Base-by-base conservation (phyloP, 2,888 invertebrate species). In the Germaria angustata region DNA sequence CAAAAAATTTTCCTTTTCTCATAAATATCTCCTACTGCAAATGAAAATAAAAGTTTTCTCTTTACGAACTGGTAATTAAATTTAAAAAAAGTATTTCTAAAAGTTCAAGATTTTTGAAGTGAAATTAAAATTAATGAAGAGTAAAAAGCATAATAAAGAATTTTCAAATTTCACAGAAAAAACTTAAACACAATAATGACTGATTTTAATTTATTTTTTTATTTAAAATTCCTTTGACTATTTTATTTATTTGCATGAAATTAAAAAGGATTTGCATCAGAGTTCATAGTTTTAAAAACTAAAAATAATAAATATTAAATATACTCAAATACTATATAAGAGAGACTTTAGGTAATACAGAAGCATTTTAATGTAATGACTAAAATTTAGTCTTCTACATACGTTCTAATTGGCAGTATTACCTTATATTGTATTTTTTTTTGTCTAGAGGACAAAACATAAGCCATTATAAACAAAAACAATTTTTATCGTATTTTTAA, bases 31-130 rank as follows among this genome's bases (percentile, higher is more conserved):
- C 22, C 32, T 28, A 39, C 7, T 57, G 28, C 34, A 57, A 49
- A 20, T 46, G 34, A 49, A 6, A 24, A 55, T 20, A 36, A 65
- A 65, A 34, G 9, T 44, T n/a, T 69, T 9, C 55, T 57, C 39
- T 28, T 28, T 32, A 28, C 36, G 71, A 46, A 59, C 24, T 66
- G 41, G 20, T 75, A 71, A 66, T 81, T 81, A 71, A 71, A 76
- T 65, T 65, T 61, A 15, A 71, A 65, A 51, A 61, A 59, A 15
- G 2, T 11, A 46, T 36, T 6, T 46, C 7, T 8, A 20, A 34
- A 49, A 36, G 11, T 22, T 13, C 13, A 24, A 63, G 22, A 28
- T 22, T 22, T 46, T 59, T 41, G 8, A 49, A 41, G 24, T 59
- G 28, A 15, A 59, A 61, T 68, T 36, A 59, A 57, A 76, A 15